These are phyloP conservation scores for Meriones unguiculatus DNA, from an alignment of 2,113 vertebrate species.

Conservation along the genomic window DNA sequence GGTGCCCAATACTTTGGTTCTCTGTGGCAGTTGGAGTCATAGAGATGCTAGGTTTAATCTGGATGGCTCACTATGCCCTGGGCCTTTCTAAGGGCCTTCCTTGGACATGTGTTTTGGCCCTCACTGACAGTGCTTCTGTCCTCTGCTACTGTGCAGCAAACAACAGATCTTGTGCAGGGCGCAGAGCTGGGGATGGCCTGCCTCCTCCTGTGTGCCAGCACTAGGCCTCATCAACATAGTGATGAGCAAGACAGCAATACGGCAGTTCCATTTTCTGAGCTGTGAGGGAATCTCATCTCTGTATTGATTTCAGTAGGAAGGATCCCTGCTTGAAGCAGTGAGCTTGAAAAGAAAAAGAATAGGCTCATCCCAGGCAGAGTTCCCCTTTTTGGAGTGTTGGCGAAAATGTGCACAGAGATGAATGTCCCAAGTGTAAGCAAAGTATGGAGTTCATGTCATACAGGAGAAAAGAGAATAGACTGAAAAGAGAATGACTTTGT, in stretches of 20 bases:
- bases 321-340: background rate
- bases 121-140: background rate
- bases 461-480: background rate
- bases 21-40: background rate
- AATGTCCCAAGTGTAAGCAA: background rate
- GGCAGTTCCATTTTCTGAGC: background rate
- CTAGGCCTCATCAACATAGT: no score
- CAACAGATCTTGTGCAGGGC: background rate
- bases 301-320: background rate
- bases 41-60: background rate
- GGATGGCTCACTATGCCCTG: background rate
- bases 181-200: background rate
- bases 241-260: background rate
- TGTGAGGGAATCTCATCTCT: background rate
- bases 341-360: conserved; percentile 2
- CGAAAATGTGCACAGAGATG: background rate
- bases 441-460: background rate
- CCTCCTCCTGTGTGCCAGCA: background rate
- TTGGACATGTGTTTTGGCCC: background rate
- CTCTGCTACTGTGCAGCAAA: background rate
- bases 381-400: conserved; percentile 17
- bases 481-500: background rate
- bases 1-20: background rate
- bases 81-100: background rate
- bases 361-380: background rate